These are phyloP conservation scores for Macropis europaea DNA, from an alignment of 2,888 invertebrate genomes.

Conservation along the genomic window DNA sequence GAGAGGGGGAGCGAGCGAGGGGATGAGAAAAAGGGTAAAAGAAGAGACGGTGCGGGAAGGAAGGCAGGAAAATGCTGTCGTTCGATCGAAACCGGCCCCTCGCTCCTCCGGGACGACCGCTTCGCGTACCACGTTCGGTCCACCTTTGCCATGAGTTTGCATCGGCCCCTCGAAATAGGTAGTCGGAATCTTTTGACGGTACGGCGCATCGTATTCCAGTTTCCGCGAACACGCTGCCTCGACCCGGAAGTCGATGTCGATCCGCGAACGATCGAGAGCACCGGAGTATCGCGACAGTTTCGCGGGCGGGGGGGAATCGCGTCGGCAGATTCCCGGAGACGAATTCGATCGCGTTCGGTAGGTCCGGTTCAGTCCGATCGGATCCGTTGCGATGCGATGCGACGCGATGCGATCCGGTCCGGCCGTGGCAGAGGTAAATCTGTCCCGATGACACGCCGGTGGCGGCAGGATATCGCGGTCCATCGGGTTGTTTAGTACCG, in stretches of 20 bases:
- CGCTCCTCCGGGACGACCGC: not conserved
- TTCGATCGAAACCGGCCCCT: slow-evolving; percentile 9
- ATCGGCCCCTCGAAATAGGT: slow-evolving; percentile 16
- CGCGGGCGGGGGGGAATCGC: not conserved
- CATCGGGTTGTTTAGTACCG: slow-evolving; percentile 77
- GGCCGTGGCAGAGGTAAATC: slow-evolving; percentile 36
- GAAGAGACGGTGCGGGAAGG: not conserved
- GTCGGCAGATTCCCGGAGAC: not conserved
- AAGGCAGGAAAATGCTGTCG: slow-evolving; percentile 42
- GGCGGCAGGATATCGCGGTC: slow-evolving; percentile 75
- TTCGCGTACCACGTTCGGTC: slow-evolving; percentile 27
- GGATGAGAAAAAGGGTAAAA: slow-evolving; percentile 39
- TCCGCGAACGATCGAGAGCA: not conserved
- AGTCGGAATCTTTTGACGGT: slow-evolving; percentile 8
- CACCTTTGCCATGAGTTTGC: slow-evolving; percentile 7
- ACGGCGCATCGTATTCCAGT: not conserved
- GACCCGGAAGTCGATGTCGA: not conserved
- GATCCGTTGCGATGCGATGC: not conserved
- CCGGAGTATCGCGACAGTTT: no score
- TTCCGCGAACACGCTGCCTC: slow-evolving; percentile 8
- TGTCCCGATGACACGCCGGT: slow-evolving; percentile 68
- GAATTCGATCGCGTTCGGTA: not conserved
- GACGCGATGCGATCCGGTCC: not conserved
- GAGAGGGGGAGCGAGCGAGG: not conserved
- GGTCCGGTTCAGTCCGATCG: not conserved